phyloP scores from a whole-genome alignment of 30 jellyfish, hydroid and myxozoan genomes.

The Clytia hemisphaerica region DNA sequence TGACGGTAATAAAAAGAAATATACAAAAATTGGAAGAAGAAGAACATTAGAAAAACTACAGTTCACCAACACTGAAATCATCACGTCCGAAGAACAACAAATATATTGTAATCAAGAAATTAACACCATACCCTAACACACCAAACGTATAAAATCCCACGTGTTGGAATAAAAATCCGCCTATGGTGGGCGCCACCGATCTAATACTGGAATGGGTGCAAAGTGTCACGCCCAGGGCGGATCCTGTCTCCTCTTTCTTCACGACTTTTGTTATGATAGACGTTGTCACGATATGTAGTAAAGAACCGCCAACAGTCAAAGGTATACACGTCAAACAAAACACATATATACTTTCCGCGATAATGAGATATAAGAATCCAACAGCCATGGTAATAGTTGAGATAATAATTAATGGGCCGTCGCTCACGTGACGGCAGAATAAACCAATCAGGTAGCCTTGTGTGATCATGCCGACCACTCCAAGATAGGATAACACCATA shows the following conservation, averaged over 20 bases:
- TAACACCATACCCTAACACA: slow-evolving; percentile 6
- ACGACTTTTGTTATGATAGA: slow-evolving; percentile 23
- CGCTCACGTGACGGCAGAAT: slow-evolving; percentile 1
- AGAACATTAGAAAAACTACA: too few species aligned
- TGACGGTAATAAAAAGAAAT: too few species aligned
- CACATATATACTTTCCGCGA: slow-evolving; percentile 7
- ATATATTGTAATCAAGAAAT: background rate
- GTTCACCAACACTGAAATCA: too few species aligned
- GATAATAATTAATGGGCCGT: slow-evolving; percentile 11
- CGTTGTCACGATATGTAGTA: slow-evolving; percentile 12
- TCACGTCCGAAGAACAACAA: slow-evolving; percentile 4
- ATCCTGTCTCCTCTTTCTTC: slow-evolving; percentile 17
- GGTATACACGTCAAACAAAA: slow-evolving; percentile 23
- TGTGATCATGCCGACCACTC: slow-evolving; percentile 60
- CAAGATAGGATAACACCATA: slow-evolving; percentile 73
- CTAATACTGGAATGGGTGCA: slow-evolving; percentile 15
- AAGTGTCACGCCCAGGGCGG: slow-evolving; percentile 31
- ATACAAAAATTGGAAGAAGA: too few species aligned
- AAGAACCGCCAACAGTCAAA: slow-evolving; percentile 27
- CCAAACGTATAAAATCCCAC: slow-evolving; percentile 28
- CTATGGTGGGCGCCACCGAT: slow-evolving; percentile 17
- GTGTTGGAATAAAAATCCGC: slow-evolving; percentile 24
- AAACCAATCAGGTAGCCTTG: slow-evolving; percentile 23
- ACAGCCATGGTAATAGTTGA: slow-evolving; percentile 19
- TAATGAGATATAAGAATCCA: slow-evolving; percentile 11